Conservation (phyloP, 1,140 invertebrate species). For the Drosophila rufa region DNA sequence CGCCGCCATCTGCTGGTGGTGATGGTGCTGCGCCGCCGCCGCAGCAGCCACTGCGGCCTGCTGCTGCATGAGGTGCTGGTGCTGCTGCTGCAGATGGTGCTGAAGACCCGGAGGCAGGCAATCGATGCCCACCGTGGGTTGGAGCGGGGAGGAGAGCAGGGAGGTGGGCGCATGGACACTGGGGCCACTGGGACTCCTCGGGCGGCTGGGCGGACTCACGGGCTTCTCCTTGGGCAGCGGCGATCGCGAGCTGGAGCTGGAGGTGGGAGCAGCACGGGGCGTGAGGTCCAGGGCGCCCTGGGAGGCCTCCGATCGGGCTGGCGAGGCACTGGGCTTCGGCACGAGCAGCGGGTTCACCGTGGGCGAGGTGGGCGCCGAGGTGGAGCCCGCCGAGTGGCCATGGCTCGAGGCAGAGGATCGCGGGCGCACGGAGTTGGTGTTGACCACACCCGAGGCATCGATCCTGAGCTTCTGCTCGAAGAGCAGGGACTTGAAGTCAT, state of each 20-base stretch:
- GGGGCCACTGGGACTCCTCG: conserved; percentile 42
- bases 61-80: conserved; percentile 81
- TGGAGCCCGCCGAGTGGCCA: conserved; percentile 69
- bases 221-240: conserved; percentile 56
- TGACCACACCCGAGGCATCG: conserved; percentile 68
- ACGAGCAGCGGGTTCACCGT: conserved; percentile 25
- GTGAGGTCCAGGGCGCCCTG: conserved; percentile 88
- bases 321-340: conserved; percentile 68
- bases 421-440: conserved; percentile 57
- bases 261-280: conserved; percentile 81
- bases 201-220: conserved; percentile 45
- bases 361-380: conserved; percentile 72
- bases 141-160: conserved; percentile 58
- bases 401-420: conserved; percentile 65
- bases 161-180: conserved; percentile 8
- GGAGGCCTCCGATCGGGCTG: conserved; percentile 85
- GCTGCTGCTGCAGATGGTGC: conserved; percentile 80
- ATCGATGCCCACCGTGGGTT: conserved; percentile 66
- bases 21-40: conserved; percentile 70
- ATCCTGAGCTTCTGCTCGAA: conserved; percentile 82
- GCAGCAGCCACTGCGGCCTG: conserved; percentile 76
- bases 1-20: conserved; percentile 75
- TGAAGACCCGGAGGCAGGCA: conserved; percentile 76
- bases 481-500: conserved; percentile 78
- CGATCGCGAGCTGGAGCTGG: conserved; percentile 48